Evolutionary conservation across 2,797 vertebrate genomes (phyloP), one percentile per base, ranked within the genome.

Genomic region (Hypotaenidia philippensis): DNA sequence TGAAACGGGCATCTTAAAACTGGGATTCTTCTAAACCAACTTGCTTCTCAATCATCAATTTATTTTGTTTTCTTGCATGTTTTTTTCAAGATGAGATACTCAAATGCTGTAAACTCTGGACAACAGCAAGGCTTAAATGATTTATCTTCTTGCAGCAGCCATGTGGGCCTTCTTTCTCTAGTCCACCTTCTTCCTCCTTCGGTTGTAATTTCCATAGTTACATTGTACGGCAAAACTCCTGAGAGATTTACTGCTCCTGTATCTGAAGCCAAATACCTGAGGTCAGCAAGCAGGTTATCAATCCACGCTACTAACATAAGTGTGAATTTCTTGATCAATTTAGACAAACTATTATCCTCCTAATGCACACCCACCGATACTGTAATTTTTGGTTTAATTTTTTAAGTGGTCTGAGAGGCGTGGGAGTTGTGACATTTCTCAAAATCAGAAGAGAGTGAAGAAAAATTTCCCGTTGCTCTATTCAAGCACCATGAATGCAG

Each of bases 371-470:
- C 17, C 49, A 74, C 15, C 44, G 55, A 38, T 59, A 50, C 4
- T 29, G 27, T 25, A 52, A 68, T 41, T 40, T 91, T 56, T 55
- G 5, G 40, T 95, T 94, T 61, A 88, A 70, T 96, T 88, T 71
- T 60, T 9, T 45, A 74, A 68, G 25, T 78, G 55, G 38, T 88
- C 56, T 75, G 61, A 93, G 70, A 79, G 18, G 44, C 9, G 29
- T 1, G 2, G 20, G 15, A 78, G 4, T 79, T 79, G 20, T 5
- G 17, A 11, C 5, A 61, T 40, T 82, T 91, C 63, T 88, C 52
- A 85, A 59, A 81, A 69, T 10, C 21, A 44, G 25, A 64, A 27
- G 22, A 76, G 61, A 91, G 22, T 38, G 27, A 88, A 85, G 38
- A 56, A 81, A 76, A 82, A 64, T 18, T 77, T 84, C 36, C 52